Base-by-base conservation (phyloP, 2,113 vertebrate genomes). In the Xiphophorus couchianus region DNA sequence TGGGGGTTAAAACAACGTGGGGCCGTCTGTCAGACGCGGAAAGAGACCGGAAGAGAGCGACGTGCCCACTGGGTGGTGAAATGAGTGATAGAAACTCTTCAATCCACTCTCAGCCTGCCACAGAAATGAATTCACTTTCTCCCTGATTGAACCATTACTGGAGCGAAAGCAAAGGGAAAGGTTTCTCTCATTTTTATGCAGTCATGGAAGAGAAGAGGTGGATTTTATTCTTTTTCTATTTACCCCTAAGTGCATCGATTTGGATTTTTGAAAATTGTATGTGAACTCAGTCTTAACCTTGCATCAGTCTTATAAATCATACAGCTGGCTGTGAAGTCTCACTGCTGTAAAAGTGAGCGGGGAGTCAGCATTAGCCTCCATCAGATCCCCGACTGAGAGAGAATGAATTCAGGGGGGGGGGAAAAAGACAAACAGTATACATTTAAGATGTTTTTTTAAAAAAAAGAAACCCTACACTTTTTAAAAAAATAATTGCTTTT, bases 61-160 rank as follows among this genome's bases (percentile, higher is more conserved):
- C 17, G 19, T 68, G 78, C 82, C 83, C 71, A 74, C 89, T 82
- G 73, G 73, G 76, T 74, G 73, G 76, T 74, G 76, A 80, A 74
- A 80, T 84, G 91, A 91, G 76, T 90, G 81, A 90, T 81, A 83
- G 84, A 81, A 71, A 82, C 89, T 83, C 84, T 86, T 88, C 84
- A 87, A 76, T 88, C 72, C 78, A 60, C 86, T 89, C 82, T 71
- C 42, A 62, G 74, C 62, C 84, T 83, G 81, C 80, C 69, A 71
- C 65, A 78, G 76, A 86, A 82, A 90, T 84, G 66, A 84, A 89
- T 86, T 83, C 76, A 71, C 84, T 77, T 37, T 81, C 83, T 68
- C 83, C 63, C 83, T 80, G 82, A 86, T 78, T 66, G 81, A 74
- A 76, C 73, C 69, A 86, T 76, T 85, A 87, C 83, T 65, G 83